Conservation (phyloP, 2,797 vertebrate species). For the Acanthornis magna region DNA sequence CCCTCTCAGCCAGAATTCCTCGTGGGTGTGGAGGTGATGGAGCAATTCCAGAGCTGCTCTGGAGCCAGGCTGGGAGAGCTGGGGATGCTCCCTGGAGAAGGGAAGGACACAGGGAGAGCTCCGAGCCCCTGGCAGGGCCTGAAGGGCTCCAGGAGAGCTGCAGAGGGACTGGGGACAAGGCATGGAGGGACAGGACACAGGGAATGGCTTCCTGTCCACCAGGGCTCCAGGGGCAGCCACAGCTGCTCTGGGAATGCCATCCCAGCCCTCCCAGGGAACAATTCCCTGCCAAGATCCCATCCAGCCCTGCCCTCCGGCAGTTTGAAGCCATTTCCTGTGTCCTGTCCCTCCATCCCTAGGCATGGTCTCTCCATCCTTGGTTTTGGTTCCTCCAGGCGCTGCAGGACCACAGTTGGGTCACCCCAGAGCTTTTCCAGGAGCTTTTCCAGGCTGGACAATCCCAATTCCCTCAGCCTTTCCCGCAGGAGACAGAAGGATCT, state of each 20-base stretch:
- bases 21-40: neutral
- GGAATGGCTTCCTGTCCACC: neutral
- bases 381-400: neutral
- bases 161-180: neutral
- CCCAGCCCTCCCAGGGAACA: neutral
- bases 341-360: neutral
- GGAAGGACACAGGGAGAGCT: neutral
- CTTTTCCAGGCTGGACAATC: neutral
- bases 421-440: neutral
- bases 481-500: neutral
- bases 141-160: neutral
- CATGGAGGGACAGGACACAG: neutral
- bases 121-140: neutral
- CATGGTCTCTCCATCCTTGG: too few species aligned
- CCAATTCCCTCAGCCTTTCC: neutral
- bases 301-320: accelerated
- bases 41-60: neutral
- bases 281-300: neutral
- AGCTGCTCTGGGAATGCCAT: neutral
- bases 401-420: neutral
- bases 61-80: neutral
- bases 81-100: neutral
- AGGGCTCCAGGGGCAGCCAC: neutral
- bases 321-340: neutral
- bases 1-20: neutral